Conservation (phyloP, 1,140 invertebrate species). For the Orussus abietinus region DNA sequence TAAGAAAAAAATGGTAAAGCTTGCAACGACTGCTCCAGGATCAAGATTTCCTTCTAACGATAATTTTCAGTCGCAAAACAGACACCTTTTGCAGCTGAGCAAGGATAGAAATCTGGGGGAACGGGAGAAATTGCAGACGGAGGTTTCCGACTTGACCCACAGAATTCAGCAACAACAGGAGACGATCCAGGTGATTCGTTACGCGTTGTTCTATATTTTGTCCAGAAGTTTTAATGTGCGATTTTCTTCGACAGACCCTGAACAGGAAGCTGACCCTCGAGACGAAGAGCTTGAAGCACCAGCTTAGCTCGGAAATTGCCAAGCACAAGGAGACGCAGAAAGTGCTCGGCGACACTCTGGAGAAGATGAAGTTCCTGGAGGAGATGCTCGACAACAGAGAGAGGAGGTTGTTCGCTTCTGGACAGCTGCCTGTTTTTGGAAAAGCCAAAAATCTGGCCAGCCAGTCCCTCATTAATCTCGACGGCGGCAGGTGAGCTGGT, state of each 20-base stretch:
- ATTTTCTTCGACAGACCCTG: slow-evolving; percentile 45
- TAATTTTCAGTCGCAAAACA: slow-evolving; percentile 56
- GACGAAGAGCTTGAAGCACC: slow-evolving; percentile 67
- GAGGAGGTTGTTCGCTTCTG: slow-evolving; percentile 39
- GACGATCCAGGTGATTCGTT: slow-evolving; percentile 56
- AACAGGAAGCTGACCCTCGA: slow-evolving; percentile 66
- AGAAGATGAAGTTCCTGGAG: slow-evolving; percentile 60
- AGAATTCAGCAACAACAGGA: slow-evolving; percentile 65
- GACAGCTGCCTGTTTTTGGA: slow-evolving; percentile 31
- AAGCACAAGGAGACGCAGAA: slow-evolving; percentile 69
- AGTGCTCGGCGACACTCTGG: slow-evolving; percentile 61
- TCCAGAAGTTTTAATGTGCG: slow-evolving; percentile 4
- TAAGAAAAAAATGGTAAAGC: too few species aligned
- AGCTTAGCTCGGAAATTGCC: slow-evolving; percentile 62
- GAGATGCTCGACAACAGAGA: slow-evolving; percentile 42
- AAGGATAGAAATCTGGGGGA: slow-evolving; percentile 70
- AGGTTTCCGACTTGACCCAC: slow-evolving; percentile 61
- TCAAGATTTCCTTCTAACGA: too few species aligned
- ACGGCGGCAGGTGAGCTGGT: too few species aligned
- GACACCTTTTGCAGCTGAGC: slow-evolving; percentile 64
- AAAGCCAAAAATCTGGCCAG: slow-evolving; percentile 32
- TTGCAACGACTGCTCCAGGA: too few species aligned
- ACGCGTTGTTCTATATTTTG: slow-evolving; percentile 3
- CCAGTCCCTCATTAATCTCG: slow-evolving; percentile 33
- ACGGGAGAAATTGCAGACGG: slow-evolving; percentile 65